Evolutionary conservation across 2,113 vertebrate genomes (phyloP).

Genomic region (Eretmochelys imbricata): DNA sequence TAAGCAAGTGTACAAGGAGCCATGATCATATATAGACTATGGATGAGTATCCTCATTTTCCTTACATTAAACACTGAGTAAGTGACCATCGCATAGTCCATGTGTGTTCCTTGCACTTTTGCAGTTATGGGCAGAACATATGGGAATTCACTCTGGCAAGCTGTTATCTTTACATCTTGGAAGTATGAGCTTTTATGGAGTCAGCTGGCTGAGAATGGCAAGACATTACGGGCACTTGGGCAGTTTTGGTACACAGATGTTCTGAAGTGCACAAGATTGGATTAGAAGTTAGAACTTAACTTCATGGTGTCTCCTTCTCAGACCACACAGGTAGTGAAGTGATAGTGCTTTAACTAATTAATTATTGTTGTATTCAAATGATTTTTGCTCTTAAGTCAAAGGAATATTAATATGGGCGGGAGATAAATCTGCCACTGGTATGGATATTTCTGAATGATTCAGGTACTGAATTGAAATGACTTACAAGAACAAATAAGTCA

Average conservation of each 20-base stretch:
- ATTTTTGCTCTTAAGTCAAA: constrained; percentile 22
- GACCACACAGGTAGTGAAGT: constrained; percentile 6
- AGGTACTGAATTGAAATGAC: neutral
- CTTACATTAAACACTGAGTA: neutral
- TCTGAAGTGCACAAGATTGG: constrained; percentile 12
- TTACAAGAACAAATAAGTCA: constrained; percentile 1
- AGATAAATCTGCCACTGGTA: neutral
- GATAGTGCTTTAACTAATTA: neutral
- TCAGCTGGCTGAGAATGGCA: neutral
- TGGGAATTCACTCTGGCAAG: neutral
- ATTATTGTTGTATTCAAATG: neutral
- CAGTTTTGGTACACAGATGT: neutral
- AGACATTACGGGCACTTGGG: neutral
- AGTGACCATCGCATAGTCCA: neutral
- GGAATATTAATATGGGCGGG: neutral
- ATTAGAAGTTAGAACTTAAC: constrained; percentile 28
- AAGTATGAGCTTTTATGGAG: neutral
- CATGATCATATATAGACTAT: neutral
- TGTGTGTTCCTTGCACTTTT: neutral
- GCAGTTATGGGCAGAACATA: fast-evolving
- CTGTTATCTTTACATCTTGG: neutral
- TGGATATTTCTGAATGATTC: neutral
- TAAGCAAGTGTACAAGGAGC: neutral
- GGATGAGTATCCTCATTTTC: neutral
- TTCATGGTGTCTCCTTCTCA: neutral